Evolutionary conservation across 2,113 vertebrate species (phyloP), one percentile per base, ranked within the genome.

Genomic region (Meleagris gallopavo): DNA sequence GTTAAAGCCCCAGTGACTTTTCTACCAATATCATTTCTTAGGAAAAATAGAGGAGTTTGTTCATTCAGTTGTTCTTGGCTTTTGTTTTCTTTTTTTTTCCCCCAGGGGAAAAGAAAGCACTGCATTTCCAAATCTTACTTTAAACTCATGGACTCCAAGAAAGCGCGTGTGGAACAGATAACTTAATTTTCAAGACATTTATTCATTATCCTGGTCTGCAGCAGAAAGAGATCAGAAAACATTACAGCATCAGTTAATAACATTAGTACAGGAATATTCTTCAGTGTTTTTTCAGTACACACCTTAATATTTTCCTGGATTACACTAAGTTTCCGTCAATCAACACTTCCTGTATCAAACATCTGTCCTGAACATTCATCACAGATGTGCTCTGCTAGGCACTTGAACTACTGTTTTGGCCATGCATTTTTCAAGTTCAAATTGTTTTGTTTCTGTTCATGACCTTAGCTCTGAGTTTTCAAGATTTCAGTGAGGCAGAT

Each of bases 111-210:
- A 58, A 41, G n/a, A 19, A 32, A 57, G 29, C 46, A 67, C 52
- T 79, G 60, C 94, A 60, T 86, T 88, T 71, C 27, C 54, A 45
- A 72, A 22, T 24, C 84, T 96, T 90, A 93, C 66, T 93, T 96
- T 84, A 57, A 38, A 71, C 80, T 86, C 36, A 79, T 12, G 27
- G 55, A 34, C 73, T 89, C 94, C 50, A 90, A 83, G 75, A 81
- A 96, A 95, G 13, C 32, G 62, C 29, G 34, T 48, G 38, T 14
- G 57, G 34, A 87, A 58, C 40, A 92, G 52, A 66, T 40, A 9
- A 95, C 85, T 77, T 80, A 84, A 94, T 92, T 94, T 50, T 79
- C 48, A 46, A 72, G 40, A 58, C 66, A 36, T 76, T 85, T 84
- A 69, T 92, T 93, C 81, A 69, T 93, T 50, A 76, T 64, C 85